phyloP scores from a whole-genome alignment of 2,888 invertebrate species.

The Nomada fabriciana region DNA sequence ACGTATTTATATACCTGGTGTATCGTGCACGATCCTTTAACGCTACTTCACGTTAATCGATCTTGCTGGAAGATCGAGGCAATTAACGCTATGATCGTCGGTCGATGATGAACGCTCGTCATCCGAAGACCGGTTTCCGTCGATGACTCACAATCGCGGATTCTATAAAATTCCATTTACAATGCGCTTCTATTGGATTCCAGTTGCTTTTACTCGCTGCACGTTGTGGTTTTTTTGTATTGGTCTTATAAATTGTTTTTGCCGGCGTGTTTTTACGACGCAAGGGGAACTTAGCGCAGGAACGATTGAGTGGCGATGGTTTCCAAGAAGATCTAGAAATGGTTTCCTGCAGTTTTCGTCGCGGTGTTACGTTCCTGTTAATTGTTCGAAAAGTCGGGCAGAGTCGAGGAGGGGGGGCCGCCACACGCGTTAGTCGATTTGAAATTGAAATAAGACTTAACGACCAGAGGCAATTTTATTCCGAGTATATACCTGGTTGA shows the following conservation, averaged over 20 bases:
- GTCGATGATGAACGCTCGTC: slow-evolving; percentile 28
- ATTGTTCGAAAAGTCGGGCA: background rate
- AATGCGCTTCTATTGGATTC: background rate
- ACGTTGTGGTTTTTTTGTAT: no score
- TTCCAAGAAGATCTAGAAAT: slow-evolving; percentile 26
- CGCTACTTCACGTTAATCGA: slow-evolving; percentile 21
- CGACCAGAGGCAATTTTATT: background rate
- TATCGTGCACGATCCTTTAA: background rate
- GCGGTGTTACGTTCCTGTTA: slow-evolving; percentile 25
- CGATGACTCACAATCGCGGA: slow-evolving; percentile 30
- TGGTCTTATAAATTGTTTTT: background rate
- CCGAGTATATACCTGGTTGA: no score
- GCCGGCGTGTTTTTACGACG: background rate
- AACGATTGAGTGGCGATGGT: slow-evolving; percentile 1
- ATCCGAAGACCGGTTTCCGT: slow-evolving; percentile 38
- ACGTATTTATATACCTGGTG: background rate
- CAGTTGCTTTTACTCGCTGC: slow-evolving; percentile 3
- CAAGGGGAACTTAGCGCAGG: background rate
- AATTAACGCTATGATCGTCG: slow-evolving; percentile 24
- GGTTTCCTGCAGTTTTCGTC: slow-evolving; percentile 18
- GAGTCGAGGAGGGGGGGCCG: background rate
- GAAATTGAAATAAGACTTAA: slow-evolving; percentile 10
- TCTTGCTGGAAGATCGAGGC: slow-evolving; percentile 20
- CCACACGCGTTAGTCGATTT: background rate
- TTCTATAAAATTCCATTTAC: slow-evolving; percentile 26